Base-by-base conservation (phyloP, 2,797 vertebrate species). In the Sarcophilus harrisii region DNA sequence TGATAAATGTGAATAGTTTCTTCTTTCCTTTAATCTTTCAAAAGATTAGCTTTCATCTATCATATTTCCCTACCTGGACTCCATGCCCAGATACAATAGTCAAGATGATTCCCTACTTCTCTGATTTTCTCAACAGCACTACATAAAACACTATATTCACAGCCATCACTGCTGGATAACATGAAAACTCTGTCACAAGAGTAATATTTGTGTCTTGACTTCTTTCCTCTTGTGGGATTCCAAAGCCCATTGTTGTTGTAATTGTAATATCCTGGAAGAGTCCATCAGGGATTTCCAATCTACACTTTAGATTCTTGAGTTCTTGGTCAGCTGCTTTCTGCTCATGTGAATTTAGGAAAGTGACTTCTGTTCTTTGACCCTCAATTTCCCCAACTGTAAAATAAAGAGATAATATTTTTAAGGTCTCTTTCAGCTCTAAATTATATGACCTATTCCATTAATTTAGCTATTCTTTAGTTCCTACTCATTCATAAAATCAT, bases 1-100 rank as follows among this genome's bases (percentile, higher is more conserved):
- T 0, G 30, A 49, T 5, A 6, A 27, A 55, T 11, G 29, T 0
- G 93, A 60, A 11, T 8, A 0, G 52, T 66, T 45, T 92, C 11
- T 91, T 52, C 87, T 60, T 58, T 57, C 92, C 9, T 0, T 49
- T 91, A 57, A 5, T 4, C 18, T 29, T 1, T 6, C 21, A 3
- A 59, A 90, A 90, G 91, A 57, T 57, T 60, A n/a, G 12, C 18
- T 87, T 45, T 90, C 45, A 1, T 89, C 30, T 16, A n/a, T 66
- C 32, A 55, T 60, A 92, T n/a, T 13, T 30, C 49, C 45, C 57
- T 54, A 0, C 1, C 38, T 45, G 13, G 60, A 9, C 0, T 81
- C 59, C 49, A 38, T 24, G 38, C 9, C 5, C 45, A 5, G 52
- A 49, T 10, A 28, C 3, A 57, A 49, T 0, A 18, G 0, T n/a